Evolutionary conservation across 2,888 invertebrate species (phyloP).

Genomic region (Eristalis intricaria): DNA sequence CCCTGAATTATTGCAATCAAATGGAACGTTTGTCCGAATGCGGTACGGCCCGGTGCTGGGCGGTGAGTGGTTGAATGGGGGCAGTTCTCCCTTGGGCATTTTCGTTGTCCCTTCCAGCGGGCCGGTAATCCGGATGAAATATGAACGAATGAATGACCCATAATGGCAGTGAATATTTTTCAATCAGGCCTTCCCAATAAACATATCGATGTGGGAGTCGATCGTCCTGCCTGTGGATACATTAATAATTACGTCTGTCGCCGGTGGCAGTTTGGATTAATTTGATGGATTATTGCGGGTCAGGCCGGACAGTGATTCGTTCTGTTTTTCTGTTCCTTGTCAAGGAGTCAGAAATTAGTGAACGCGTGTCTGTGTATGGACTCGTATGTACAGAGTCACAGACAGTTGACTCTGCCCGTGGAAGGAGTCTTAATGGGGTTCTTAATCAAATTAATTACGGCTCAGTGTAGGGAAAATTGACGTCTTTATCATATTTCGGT

Average conservation of each 20-base stretch:
- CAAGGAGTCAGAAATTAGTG: background rate
- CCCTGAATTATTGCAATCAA: slow-evolving; percentile 38
- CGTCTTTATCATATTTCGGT: too few relatives aligned
- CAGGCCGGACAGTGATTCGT: slow-evolving; percentile 13
- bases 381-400: too few relatives aligned
- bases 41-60: background rate
- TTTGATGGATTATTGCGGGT: slow-evolving; percentile 32
- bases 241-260: slow-evolving; percentile 24
- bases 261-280: slow-evolving; percentile 25
- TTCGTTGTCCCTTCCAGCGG: background rate
- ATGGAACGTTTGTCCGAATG: slow-evolving; percentile 21
- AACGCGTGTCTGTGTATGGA: background rate
- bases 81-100: background rate
- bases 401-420: too few relatives aligned
- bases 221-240: background rate
- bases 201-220: slow-evolving; percentile 17
- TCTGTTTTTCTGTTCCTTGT: background rate
- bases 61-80: background rate
- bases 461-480: too few relatives aligned
- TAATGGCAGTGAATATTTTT: slow-evolving; percentile 29
- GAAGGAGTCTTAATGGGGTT: background rate
- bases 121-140: slow-evolving; percentile 8
- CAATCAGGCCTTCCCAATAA: slow-evolving; percentile 16
- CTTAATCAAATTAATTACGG: background rate
- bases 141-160: slow-evolving; percentile 23